Evolutionary conservation across 2,888 invertebrate genomes (phyloP).

Genomic region (Cosmia trapezina): DNA sequence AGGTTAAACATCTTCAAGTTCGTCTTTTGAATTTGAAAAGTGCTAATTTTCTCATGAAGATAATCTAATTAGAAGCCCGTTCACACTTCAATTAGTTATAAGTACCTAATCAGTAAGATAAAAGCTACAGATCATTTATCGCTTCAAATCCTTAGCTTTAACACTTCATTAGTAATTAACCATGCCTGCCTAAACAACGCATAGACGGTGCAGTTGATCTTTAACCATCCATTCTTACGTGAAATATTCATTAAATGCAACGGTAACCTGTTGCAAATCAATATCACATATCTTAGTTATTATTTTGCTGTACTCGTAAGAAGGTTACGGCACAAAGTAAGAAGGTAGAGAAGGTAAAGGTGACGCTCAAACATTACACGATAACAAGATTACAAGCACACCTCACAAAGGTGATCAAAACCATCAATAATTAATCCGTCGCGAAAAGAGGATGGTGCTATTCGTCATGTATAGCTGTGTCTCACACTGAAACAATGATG

Average conservation of each 20-base stretch:
- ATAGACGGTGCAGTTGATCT: not conserved
- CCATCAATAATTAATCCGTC: not conserved
- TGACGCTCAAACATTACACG: not conserved
- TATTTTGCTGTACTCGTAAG: slow-evolving; percentile 37
- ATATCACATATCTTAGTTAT: slow-evolving; percentile 45
- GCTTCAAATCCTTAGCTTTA: slow-evolving; percentile 2
- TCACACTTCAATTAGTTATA: slow-evolving; percentile 21
- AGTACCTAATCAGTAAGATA: slow-evolving; percentile 9
- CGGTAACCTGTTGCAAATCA: slow-evolving; percentile 54
- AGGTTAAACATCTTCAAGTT: no score
- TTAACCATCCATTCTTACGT: slow-evolving; percentile 15
- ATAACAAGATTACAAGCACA: not conserved
- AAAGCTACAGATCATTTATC: slow-evolving; percentile 22
- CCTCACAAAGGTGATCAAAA: not conserved
- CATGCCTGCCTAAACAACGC: slow-evolving; percentile 2
- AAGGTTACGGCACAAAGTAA: slow-evolving; percentile 40
- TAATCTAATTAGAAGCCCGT: slow-evolving; percentile 3
- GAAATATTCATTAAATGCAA: slow-evolving; percentile 27
- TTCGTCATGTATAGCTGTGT: not conserved
- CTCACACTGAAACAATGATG: no score
- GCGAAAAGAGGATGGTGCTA: not conserved
- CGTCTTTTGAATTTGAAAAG: not conserved
- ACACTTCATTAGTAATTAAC: slow-evolving; percentile 13
- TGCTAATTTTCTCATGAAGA: not conserved
- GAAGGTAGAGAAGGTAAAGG: slow-evolving; percentile 17